phyloP scores from a whole-genome alignment of 2,888 invertebrate species.

The Pyrrhosoma nymphula region DNA sequence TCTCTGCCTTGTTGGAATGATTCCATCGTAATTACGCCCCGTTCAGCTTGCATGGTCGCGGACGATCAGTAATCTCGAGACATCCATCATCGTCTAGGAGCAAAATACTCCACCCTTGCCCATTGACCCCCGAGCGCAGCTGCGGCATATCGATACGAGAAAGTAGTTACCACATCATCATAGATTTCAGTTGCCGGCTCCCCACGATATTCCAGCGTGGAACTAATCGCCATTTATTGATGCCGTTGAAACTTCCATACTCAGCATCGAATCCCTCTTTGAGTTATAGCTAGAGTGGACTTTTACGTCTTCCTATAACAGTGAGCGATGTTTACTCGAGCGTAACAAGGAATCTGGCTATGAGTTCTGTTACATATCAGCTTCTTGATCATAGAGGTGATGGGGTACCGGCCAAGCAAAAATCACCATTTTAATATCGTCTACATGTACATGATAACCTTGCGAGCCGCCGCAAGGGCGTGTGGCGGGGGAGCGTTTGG shows the following conservation, averaged over 20 bases:
- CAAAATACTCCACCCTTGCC: slow-evolving; percentile 36
- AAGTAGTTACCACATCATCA: background rate
- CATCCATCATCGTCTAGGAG: slow-evolving; percentile 28
- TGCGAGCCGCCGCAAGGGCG: too few relatives aligned
- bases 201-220: background rate
- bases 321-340: too few relatives aligned
- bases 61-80: slow-evolving; percentile 18
- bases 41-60: slow-evolving; percentile 15
- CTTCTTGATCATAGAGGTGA: background rate
- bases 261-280: background rate
- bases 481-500: too few relatives aligned
- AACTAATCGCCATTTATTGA: background rate
- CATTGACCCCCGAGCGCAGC: slow-evolving; percentile 12
- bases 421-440: too few relatives aligned
- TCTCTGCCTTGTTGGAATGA: background rate
- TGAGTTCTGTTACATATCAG: background rate
- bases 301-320: too few relatives aligned
- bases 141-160: background rate
- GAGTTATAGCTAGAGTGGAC: background rate
- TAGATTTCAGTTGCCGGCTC: background rate
- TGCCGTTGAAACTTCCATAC: background rate
- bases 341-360: too few relatives aligned
- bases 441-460: too few relatives aligned
- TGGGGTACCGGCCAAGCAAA: too few relatives aligned
- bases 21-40: background rate